Percentiles rank a stretch among this genome's conserved stretches.
Conservation (phyloP, 2,113 vertebrate species). For the Crocuta crocuta region DNA sequence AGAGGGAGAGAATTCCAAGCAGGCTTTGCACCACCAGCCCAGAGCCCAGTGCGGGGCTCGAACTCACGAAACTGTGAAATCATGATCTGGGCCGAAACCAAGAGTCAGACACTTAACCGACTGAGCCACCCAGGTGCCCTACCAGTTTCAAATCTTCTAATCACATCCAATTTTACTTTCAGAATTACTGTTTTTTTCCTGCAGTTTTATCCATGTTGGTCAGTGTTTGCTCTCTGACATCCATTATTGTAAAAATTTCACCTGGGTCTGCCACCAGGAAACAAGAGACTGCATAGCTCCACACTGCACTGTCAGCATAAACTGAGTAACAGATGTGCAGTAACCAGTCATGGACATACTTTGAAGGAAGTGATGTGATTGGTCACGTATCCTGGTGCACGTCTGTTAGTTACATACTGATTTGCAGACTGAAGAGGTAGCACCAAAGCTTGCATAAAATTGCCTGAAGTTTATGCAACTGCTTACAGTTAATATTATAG, state of each 20-base stretch:
- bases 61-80: no score
- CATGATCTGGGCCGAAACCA: no score
- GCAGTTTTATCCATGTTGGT: neutral
- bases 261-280: neutral
- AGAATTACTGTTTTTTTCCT: neutral
- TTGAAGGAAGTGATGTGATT: neutral
- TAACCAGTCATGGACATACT: neutral
- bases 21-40: no score
- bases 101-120: no score
- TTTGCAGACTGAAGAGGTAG: neutral
- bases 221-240: neutral
- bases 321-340: neutral
- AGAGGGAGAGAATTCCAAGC: no score
- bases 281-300: neutral
- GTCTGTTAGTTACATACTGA: neutral
- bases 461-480: neutral
- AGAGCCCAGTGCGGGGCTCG: no score
- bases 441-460: neutral
- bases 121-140: no score
- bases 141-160: neutral
- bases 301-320: neutral
- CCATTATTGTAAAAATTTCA: neutral
- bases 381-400: neutral
- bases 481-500: neutral
- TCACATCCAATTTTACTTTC: neutral